Conservation (phyloP, 2,888 invertebrate genomes). For the Tipula vernalis region DNA sequence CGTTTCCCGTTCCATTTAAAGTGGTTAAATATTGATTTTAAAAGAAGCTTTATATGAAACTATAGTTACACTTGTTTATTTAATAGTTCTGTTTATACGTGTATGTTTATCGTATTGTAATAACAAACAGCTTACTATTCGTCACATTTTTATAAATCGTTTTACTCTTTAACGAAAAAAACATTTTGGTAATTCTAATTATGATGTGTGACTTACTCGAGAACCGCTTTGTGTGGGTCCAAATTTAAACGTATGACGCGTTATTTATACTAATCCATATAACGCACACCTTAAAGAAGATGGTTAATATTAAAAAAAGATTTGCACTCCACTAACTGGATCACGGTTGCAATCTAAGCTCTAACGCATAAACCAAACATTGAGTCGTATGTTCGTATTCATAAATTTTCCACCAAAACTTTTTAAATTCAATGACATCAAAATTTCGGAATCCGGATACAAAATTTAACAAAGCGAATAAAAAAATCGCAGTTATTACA, state of each 20-base stretch:
- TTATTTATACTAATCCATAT: not conserved
- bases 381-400: too few relatives aligned
- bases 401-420: not conserved
- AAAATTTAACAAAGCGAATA: not conserved
- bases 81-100: not conserved
- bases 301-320: too few relatives aligned
- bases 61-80: not conserved
- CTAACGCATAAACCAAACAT: too few relatives aligned
- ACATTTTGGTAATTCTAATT: not conserved
- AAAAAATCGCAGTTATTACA: not conserved
- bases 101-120: not conserved
- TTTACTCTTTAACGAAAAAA: not conserved
- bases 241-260: not conserved
- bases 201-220: not conserved
- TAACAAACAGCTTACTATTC: not conserved
- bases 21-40: not conserved
- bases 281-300: too few relatives aligned
- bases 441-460: not conserved
- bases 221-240: not conserved
- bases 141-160: not conserved
- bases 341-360: too few relatives aligned
- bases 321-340: too few relatives aligned
- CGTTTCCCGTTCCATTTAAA: not conserved
- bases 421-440: not conserved
- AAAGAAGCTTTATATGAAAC: not conserved